Evolutionary conservation across 2,888 invertebrate genomes (phyloP), one percentile per base, ranked within the genome.

Genomic region (Omphaloscelis lunosa): DNA sequence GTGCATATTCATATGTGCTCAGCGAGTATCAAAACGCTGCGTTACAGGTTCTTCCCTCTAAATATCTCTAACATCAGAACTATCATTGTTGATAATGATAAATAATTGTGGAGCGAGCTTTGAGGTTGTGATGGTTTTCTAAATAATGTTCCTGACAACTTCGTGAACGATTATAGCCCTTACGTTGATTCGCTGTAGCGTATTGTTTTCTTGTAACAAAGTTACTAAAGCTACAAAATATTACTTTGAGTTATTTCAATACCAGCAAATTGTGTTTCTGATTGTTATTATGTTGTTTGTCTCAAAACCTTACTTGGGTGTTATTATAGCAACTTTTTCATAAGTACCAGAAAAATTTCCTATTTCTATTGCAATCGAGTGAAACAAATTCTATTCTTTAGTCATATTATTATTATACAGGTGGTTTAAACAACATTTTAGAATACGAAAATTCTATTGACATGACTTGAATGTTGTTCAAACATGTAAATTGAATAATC

Each of bases 91-190:
- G 23, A 51, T 51, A 51, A 9, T 51, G 34, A 56, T 29, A 29
- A 45, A 23, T 76, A 53, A 27, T 65, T 48, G 12, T n/a, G n/a
- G 7, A 51, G 34, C 17, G 41, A 82, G 48, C 29, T 62, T 62
- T 62, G 56, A 23, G 75, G 81, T 67, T 67, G 15, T 67, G 61
- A 79, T 67, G 53, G 29, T 41, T 74, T 56, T 48, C 45, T 61
- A n/a, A 65, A 45, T 56, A 39, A 76, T 23, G 39, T 56, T 61
- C 39, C 20, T 56, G 56, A 27, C n/a, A 65, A 56, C 17, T 61
- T 41, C 17, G 17, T 56, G 23, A 69, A 67, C 53, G 34, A 59
- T 48, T 58, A 51, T 20, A 29, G 23, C 39, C 12, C 8, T 66
- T 80, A 80, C 41, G 53, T 66, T 82, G 23, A 27, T 41, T 61